Conservation (phyloP, 2,888 invertebrate genomes). For the Gandaritis pyraliata region DNA sequence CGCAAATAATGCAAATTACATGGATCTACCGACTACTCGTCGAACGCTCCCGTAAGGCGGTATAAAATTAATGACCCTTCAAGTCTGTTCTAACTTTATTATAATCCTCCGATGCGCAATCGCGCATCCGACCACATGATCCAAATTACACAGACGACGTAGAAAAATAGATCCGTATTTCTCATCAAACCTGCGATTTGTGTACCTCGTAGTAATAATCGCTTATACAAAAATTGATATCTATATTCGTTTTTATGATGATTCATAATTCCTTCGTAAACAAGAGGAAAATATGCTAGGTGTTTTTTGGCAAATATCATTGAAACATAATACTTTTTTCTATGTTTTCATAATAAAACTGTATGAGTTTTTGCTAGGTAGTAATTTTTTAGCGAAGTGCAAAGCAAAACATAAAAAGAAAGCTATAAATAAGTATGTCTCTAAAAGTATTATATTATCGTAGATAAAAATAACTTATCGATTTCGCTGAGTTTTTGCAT, state of each 20-base stretch:
- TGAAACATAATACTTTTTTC: too few species aligned
- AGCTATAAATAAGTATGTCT: too few species aligned
- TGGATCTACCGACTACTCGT: slow-evolving; percentile 46
- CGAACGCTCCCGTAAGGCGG: slow-evolving; percentile 51
- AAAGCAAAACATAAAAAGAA: too few species aligned
- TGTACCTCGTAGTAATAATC: slow-evolving; percentile 1
- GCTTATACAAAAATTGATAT: too few species aligned
- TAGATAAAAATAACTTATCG: background rate
- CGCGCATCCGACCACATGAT: slow-evolving; percentile 69
- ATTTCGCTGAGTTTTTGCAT: slow-evolving; percentile 10
- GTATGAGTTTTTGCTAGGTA: too few species aligned
- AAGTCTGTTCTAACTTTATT: slow-evolving; percentile 65
- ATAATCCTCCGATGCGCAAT: slow-evolving; percentile 67
- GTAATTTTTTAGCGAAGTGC: too few species aligned
- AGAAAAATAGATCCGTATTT: slow-evolving; percentile 74
- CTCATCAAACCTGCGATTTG: slow-evolving; percentile 47
- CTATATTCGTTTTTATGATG: too few species aligned
- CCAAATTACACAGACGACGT: slow-evolving; percentile 68
- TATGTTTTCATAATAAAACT: too few species aligned
- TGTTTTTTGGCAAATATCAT: too few species aligned
- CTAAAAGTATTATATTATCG: background rate
- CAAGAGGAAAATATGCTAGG: too few species aligned
- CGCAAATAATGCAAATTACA: slow-evolving; percentile 38
- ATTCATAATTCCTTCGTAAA: too few species aligned
- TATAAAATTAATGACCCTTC: slow-evolving; percentile 67